Conservation (phyloP, 2,888 invertebrate species). For the Blastobasis adustella region DNA sequence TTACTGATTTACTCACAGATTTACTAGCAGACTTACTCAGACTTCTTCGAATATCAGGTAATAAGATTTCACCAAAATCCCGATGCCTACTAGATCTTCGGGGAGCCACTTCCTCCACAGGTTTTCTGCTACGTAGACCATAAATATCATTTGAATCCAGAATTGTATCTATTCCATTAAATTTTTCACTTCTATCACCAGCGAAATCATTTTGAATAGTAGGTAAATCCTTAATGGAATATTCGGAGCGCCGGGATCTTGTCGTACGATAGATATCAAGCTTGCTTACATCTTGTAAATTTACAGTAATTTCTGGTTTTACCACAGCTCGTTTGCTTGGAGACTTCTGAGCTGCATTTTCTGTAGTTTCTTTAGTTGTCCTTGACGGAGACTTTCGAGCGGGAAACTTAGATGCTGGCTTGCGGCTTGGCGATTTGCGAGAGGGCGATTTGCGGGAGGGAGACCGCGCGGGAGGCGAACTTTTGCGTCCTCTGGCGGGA, state of each 20-base stretch:
- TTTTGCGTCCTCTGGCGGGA: conserved; percentile 59
- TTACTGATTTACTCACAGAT: conserved; percentile 51
- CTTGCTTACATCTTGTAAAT: conserved; percentile 37
- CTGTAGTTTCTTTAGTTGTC: conserved; percentile 36
- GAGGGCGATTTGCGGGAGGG: conserved; percentile 68
- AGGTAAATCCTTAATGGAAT: conserved; percentile 37
- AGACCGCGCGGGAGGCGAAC: conserved; percentile 47
- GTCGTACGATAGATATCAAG: conserved; percentile 39
- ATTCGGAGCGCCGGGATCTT: conserved; percentile 48
- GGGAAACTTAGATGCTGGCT: conserved; percentile 51
- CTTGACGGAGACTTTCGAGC: conserved; percentile 62
- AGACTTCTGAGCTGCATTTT: conserved; percentile 33
- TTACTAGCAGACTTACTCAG: conserved; percentile 52
- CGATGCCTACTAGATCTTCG: conserved; percentile 50
- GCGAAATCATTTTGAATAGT: background rate
- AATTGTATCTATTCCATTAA: conserved; percentile 39
- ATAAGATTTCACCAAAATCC: conserved; percentile 40
- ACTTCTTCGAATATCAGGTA: conserved; percentile 47
- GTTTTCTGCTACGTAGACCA: conserved; percentile 42
- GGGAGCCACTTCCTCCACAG: conserved; percentile 41
- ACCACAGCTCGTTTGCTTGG: conserved; percentile 48
- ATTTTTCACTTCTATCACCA: conserved; percentile 24
- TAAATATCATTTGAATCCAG: conserved; percentile 35
- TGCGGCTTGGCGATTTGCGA: conserved; percentile 66
- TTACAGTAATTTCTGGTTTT: conserved; percentile 36